These are phyloP conservation scores for Dryococelus australis DNA, from an alignment of 2,888 invertebrate species.

Conservation along the genomic window DNA sequence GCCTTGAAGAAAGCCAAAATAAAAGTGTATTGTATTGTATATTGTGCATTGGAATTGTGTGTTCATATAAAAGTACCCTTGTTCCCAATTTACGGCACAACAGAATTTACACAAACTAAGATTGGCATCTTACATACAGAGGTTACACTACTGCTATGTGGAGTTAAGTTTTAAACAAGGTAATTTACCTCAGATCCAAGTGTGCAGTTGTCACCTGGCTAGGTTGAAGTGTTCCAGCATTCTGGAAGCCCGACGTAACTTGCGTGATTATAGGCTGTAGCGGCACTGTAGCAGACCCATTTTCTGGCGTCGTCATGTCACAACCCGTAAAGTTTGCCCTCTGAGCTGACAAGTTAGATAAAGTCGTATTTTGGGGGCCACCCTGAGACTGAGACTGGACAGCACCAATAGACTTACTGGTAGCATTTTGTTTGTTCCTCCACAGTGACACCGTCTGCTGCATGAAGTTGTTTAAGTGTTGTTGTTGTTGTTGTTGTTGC, in stretches of 20 bases:
- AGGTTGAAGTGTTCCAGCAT: neutral
- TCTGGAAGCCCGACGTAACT: neutral
- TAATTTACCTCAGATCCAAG: neutral
- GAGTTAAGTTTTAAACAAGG: no score
- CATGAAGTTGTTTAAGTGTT: neutral
- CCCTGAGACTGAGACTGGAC: neutral
- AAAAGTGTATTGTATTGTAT: no score
- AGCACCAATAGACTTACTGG: neutral
- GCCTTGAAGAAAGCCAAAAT: no score
- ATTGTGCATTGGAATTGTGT: no score
- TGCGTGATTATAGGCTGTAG: neutral
- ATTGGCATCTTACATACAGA: no score
- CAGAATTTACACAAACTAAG: no score
- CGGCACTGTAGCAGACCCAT: neutral
- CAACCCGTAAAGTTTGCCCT: neutral
- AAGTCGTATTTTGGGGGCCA: neutral
- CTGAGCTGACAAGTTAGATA: neutral
- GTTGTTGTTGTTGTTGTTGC: neutral
- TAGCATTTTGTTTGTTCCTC: neutral
- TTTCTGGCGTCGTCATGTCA: neutral
- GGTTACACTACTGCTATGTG: no score
- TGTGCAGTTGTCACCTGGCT: neutral
- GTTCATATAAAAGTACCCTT: no score
- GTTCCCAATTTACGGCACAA: no score
- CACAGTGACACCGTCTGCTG: neutral